phyloP scores from a whole-genome alignment of 2,888 invertebrate species.

The Tenthredo scrophulariae region DNA sequence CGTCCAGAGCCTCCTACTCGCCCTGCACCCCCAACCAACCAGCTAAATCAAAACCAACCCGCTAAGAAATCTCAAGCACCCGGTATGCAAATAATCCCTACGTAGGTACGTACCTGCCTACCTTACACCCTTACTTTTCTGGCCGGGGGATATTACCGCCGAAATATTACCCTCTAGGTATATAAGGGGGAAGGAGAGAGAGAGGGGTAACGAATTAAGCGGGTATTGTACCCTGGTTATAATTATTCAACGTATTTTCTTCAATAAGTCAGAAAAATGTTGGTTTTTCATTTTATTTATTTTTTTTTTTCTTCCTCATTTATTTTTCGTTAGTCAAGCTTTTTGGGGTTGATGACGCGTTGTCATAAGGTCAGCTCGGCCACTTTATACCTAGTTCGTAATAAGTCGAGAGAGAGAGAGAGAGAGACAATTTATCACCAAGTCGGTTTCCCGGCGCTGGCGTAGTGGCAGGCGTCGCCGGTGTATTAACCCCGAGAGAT shows the following conservation, averaged over 20 bases:
- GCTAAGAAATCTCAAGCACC: slow-evolving; percentile 71
- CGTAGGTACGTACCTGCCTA: neutral
- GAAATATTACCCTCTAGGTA: slow-evolving; percentile 19
- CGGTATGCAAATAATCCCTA: slow-evolving; percentile 70
- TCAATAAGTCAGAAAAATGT: neutral
- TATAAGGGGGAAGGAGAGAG: neutral
- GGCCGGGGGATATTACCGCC: slow-evolving; percentile 15
- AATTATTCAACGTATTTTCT: neutral
- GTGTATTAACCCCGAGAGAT: slow-evolving; percentile 71
- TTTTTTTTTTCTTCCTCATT: too few species aligned
- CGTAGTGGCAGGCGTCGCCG: slow-evolving; percentile 60
- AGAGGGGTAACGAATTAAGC: neutral
- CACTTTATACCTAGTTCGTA: neutral
- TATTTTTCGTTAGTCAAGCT: neutral
- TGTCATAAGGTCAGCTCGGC: neutral
- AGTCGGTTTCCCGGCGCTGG: neutral
- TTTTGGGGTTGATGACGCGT: neutral
- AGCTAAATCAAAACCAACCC: slow-evolving; percentile 74
- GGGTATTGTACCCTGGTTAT: neutral
- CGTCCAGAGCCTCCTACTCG: slow-evolving; percentile 26
- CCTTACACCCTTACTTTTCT: neutral
- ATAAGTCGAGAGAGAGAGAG: neutral
- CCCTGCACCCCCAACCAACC: neutral
- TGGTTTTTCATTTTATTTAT: neutral
- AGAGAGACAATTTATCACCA: slow-evolving; percentile 46